phyloP scores from a whole-genome alignment of 2,888 invertebrate genomes.

The Rhingia campestris region DNA sequence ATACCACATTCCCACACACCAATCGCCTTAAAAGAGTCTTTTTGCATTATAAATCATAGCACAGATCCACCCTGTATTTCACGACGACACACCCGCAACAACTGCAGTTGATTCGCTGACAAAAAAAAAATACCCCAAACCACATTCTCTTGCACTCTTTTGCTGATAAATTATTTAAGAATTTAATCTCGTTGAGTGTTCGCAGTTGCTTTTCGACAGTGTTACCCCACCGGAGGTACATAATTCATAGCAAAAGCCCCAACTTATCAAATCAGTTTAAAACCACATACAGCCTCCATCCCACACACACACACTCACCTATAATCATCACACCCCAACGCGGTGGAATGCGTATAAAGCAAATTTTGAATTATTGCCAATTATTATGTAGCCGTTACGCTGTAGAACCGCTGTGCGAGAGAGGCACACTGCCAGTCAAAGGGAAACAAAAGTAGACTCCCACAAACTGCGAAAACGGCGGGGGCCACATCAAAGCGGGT shows the following conservation, averaged over 20 bases:
- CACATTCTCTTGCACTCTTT: slow-evolving; percentile 34
- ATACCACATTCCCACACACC: too few relatives aligned
- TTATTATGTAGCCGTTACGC: slow-evolving; percentile 49
- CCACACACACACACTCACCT: slow-evolving; percentile 7
- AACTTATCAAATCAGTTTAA: slow-evolving; percentile 36
- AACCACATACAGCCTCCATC: slow-evolving; percentile 7
- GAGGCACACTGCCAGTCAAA: slow-evolving; percentile 15
- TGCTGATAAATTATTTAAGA: slow-evolving; percentile 55
- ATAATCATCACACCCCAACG: slow-evolving; percentile 17
- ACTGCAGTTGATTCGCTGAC: slow-evolving; percentile 8
- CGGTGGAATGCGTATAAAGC: slow-evolving; percentile 35
- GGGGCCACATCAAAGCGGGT: slow-evolving; percentile 59
- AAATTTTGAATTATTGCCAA: slow-evolving; percentile 69
- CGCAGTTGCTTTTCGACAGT: slow-evolving; percentile 40
- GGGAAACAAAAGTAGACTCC: slow-evolving; percentile 43
- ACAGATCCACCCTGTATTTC: slow-evolving; percentile 28
- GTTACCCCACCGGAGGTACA: slow-evolving; percentile 19
- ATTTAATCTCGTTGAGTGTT: slow-evolving; percentile 66
- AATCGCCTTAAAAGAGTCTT: too few relatives aligned
- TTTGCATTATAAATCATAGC: not conserved
- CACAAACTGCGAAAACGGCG: slow-evolving; percentile 10
- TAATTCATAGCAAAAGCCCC: slow-evolving; percentile 11
- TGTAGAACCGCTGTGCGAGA: slow-evolving; percentile 8
- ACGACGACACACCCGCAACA: not conserved
- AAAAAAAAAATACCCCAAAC: not conserved